Evolutionary conservation across 2,888 invertebrate species (phyloP).

Genomic region (Drosophila monieri): DNA sequence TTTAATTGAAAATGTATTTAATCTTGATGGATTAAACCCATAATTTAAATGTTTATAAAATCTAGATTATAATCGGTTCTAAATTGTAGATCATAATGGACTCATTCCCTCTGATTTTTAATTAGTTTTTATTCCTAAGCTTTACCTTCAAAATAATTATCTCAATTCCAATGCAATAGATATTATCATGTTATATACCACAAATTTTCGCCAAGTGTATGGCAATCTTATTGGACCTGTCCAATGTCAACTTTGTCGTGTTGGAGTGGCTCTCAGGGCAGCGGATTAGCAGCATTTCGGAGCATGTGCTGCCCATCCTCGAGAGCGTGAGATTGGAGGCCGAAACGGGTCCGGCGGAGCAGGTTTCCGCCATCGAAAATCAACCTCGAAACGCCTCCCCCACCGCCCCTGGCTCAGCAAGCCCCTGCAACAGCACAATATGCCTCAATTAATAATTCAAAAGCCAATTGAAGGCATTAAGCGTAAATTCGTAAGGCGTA

Average conservation of each 20-base stretch:
- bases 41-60: not conserved
- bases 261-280: constrained; percentile 52
- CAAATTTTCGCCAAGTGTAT: constrained; percentile 16
- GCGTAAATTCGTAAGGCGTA: constrained; percentile 66
- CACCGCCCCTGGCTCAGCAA: constrained; percentile 11
- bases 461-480: constrained; percentile 78
- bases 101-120: not conserved
- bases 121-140: not conserved
- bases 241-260: constrained; percentile 74
- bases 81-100: not conserved
- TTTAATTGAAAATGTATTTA: no score
- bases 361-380: constrained; percentile 22
- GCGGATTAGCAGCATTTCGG: constrained; percentile 26
- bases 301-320: constrained; percentile 40
- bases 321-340: constrained; percentile 9
- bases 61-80: not conserved
- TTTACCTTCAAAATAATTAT: no score
- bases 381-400: not conserved
- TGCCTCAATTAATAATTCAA: constrained; percentile 77
- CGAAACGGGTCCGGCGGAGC: constrained; percentile 31
- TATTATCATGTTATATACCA: no score
- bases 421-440: constrained; percentile 43
- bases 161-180: no score
- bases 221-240: constrained; percentile 9
- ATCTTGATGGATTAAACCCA: not conserved